Conservation (phyloP, 2,888 invertebrate species). For the Euclidia mi region DNA sequence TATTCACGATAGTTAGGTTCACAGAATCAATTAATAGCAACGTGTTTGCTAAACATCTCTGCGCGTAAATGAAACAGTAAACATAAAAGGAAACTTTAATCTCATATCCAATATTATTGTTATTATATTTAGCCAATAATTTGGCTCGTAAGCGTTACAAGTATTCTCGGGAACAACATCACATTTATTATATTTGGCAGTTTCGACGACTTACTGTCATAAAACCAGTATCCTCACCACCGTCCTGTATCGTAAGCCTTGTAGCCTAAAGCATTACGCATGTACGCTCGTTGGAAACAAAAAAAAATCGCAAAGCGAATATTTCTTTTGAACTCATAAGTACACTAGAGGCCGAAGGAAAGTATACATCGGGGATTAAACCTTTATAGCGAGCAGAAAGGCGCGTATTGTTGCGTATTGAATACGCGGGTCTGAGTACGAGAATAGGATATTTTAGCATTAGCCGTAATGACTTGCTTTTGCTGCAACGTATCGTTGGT, state of each 20-base stretch:
- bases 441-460: slow-evolving; percentile 57
- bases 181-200: background rate
- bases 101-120: background rate
- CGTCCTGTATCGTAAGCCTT: slow-evolving; percentile 9
- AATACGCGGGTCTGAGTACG: slow-evolving; percentile 42
- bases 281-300: slow-evolving; percentile 33
- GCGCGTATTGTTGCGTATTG: slow-evolving; percentile 57
- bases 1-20: too few relatives aligned
- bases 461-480: slow-evolving; percentile 57
- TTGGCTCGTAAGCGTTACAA: slow-evolving; percentile 6
- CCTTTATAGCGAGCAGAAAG: slow-evolving; percentile 50
- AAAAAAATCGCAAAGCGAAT: slow-evolving; percentile 41
- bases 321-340: slow-evolving; percentile 60
- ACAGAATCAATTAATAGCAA: too few relatives aligned
- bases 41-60: too few relatives aligned
- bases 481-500: slow-evolving; percentile 41
- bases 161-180: slow-evolving; percentile 1
- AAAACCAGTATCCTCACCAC: background rate
- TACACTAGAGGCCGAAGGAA: slow-evolving; percentile 54
- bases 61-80: background rate
- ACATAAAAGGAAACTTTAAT: background rate
- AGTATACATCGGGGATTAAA: slow-evolving; percentile 54
- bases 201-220: slow-evolving; percentile 1
- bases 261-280: slow-evolving; percentile 47
- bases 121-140: slow-evolving; percentile 6